A percentile compares a stretch with the other conserved stretches of the same genome.
Evolutionary conservation across 2,888 invertebrate genomes (phyloP).

Genomic region (Horisme vitalbata): DNA sequence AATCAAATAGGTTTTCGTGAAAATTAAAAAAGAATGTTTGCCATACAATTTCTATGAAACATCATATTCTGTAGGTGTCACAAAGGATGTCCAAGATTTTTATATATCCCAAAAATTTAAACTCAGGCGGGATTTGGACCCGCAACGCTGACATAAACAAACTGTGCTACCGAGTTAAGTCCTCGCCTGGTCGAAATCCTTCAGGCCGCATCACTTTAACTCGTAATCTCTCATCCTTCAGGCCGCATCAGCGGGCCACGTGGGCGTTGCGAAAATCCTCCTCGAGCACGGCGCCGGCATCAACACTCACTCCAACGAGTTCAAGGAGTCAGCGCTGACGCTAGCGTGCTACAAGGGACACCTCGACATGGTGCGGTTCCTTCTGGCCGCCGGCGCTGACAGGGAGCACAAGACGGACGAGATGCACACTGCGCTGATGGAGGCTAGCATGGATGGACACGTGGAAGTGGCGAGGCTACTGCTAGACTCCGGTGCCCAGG

Average conservation of each 20-base stretch:
- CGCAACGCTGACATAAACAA: too few relatives aligned
- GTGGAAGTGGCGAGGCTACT: conserved; percentile 97
- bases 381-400: conserved; percentile 97
- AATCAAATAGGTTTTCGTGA: too few relatives aligned
- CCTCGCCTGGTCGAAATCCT: too few relatives aligned
- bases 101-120: too few relatives aligned
- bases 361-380: conserved; percentile 97
- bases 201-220: not conserved
- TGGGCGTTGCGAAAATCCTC: conserved; percentile 94
- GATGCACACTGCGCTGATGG: conserved; percentile 99
- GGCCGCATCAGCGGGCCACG: conserved; percentile 97
- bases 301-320: conserved; percentile 99
- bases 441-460: conserved; percentile 99
- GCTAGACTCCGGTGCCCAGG: conserved; percentile 97
- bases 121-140: too few relatives aligned
- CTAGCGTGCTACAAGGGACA: conserved; percentile 98
- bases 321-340: conserved; percentile 98
- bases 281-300: conserved; percentile 97
- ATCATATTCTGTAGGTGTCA: too few relatives aligned
- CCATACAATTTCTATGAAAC: too few relatives aligned
- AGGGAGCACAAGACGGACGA: conserved; percentile 99
- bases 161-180: too few relatives aligned
- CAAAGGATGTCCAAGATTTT: too few relatives aligned
- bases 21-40: too few relatives aligned
- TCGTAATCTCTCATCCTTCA: conserved; percentile 32